These are phyloP conservation scores for Trochalopteron elliotii DNA, from an alignment of 2,113 vertebrate species.

Conservation along the genomic window DNA sequence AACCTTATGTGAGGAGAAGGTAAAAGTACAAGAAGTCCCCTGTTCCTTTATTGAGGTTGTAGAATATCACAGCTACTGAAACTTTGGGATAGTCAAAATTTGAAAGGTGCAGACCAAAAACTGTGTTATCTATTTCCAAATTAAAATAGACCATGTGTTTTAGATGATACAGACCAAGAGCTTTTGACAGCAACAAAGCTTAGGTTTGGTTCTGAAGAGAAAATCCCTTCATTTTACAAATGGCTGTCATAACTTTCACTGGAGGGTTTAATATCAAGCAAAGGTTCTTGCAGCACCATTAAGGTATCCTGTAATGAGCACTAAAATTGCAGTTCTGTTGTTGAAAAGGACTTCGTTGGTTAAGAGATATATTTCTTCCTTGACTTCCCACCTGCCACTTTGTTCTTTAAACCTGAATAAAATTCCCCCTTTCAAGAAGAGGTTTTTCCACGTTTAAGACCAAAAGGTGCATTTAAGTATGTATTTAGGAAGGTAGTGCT, in stretches of 20 bases:
- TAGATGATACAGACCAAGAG: neutral
- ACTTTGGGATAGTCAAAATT: neutral
- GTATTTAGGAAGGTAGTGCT: neutral
- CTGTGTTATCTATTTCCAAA: neutral
- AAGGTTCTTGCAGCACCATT: neutral
- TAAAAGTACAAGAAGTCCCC: neutral
- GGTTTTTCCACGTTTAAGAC: neutral
- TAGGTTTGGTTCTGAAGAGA: neutral
- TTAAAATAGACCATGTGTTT: neutral
- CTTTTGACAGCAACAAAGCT: neutral
- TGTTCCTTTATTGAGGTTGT: neutral
- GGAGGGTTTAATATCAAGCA: neutral
- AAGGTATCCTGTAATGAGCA: neutral
- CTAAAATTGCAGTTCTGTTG: neutral
- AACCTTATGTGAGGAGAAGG: neutral
- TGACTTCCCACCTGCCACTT: neutral
- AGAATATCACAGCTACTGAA: neutral
- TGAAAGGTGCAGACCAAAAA: neutral
- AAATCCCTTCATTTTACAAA: neutral
- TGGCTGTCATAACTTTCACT: neutral
- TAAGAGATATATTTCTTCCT: neutral
- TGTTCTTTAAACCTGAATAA: neutral
- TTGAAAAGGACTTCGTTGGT: neutral
- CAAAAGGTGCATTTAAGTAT: neutral
- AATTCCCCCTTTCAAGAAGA: neutral